Evolutionary conservation across 2,113 vertebrate species (phyloP).

Genomic region (Formicarius rufipectus): DNA sequence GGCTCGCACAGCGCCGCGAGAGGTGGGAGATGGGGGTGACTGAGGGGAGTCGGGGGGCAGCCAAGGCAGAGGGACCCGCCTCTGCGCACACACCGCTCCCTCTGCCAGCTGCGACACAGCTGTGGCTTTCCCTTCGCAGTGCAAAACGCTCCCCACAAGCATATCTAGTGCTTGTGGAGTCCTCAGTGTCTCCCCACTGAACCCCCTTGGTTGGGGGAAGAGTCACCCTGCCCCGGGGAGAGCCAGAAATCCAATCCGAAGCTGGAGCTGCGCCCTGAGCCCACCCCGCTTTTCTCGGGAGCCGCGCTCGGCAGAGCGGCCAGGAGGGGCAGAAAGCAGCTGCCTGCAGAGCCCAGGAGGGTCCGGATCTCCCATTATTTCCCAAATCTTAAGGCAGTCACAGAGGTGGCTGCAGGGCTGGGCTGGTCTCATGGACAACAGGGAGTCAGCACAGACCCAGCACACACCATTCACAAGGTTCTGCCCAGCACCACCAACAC

Average conservation of each 20-base stretch:
- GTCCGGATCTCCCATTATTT: not conserved
- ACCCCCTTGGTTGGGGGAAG: not conserved
- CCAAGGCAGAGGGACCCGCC: not conserved
- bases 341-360: not conserved
- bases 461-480: fast-evolving
- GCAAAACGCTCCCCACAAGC: not conserved
- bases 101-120: not conserved
- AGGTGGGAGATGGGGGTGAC: not conserved
- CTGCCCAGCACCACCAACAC: not conserved
- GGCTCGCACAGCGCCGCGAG: not conserved
- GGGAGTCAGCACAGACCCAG: not conserved
- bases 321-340: not conserved
- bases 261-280: not conserved
- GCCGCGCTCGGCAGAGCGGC: fast-evolving
- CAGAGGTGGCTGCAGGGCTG: not conserved
- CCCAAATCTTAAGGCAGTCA: fast-evolving
- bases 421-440: not conserved
- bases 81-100: fast-evolving
- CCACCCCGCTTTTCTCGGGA: fast-evolving
- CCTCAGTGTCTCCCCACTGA: not conserved
- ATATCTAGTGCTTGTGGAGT: not conserved
- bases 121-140: not conserved
- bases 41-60: not conserved
- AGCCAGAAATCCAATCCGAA: not conserved
- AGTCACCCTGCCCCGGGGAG: not conserved